Evolutionary conservation across 1,140 invertebrate species (phyloP).

Genomic region (Colletes gigas): DNA sequence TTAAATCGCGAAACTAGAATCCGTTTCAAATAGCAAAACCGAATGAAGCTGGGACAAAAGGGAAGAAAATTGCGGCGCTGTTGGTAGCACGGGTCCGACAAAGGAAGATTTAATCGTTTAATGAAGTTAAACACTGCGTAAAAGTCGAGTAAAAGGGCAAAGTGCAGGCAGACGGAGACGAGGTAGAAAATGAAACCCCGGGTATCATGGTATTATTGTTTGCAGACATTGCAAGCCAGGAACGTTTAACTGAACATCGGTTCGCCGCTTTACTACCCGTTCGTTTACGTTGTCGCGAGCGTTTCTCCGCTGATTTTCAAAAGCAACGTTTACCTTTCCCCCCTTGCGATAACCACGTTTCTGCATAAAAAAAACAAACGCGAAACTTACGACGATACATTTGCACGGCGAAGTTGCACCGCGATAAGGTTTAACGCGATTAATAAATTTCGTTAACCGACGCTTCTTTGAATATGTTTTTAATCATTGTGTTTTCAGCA

Average conservation of each 20-base stretch:
- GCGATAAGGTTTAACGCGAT: too few species aligned
- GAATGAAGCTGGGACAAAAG: neutral
- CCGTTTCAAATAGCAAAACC: neutral
- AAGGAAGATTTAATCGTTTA: conserved; percentile 29
- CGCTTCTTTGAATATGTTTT: conserved; percentile 6
- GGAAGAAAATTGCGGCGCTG: neutral
- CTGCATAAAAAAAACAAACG: neutral
- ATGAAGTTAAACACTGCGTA: conserved; percentile 1
- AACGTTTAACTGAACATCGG: conserved; percentile 19
- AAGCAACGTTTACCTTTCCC: neutral
- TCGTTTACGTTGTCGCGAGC: neutral
- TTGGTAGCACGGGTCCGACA: neutral
- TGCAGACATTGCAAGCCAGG: neutral
- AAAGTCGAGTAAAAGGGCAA: conserved; percentile 1
- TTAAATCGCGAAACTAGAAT: neutral
- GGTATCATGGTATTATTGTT: conserved; percentile 15
- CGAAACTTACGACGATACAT: too few species aligned
- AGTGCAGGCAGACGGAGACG: neutral
- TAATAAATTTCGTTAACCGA: neutral
- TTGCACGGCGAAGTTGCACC: too few species aligned
- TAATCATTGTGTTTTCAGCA: conserved; percentile 31
- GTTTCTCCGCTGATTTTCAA: neutral
- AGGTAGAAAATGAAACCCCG: neutral
- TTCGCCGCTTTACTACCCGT: neutral
- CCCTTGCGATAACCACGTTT: neutral